Conservation (phyloP, 2,888 invertebrate species). For the Myathropa florea region DNA sequence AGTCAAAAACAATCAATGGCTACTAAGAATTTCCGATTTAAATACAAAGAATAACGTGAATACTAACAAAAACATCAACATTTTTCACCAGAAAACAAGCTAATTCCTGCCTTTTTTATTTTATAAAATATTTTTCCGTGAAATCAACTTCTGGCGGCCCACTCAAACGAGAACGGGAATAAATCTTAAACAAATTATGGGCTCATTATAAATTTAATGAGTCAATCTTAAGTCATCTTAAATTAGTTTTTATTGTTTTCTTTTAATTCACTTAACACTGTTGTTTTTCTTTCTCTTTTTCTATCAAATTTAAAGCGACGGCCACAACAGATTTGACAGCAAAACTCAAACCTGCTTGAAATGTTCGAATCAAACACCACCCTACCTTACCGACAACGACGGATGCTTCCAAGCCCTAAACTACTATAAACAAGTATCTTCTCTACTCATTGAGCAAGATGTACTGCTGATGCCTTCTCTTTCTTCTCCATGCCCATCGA, state of each 20-base stretch:
- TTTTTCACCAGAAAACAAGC: neutral
- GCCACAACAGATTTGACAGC: neutral
- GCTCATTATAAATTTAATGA: conserved; percentile 24
- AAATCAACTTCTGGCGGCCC: neutral
- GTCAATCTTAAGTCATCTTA: conserved; percentile 22
- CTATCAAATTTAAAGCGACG: conserved; percentile 11
- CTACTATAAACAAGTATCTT: neutral
- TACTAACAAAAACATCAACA: neutral
- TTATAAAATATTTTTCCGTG: neutral
- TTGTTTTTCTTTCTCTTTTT: neutral
- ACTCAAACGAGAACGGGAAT: neutral
- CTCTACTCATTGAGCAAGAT: conserved; percentile 8
- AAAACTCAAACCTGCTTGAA: neutral
- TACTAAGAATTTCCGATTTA: neutral
- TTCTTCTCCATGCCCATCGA: conserved; percentile 5
- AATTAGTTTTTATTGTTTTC: conserved; percentile 10
- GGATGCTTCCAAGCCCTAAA: neutral
- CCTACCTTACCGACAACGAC: conserved; percentile 36
- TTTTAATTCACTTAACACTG: conserved; percentile 12
- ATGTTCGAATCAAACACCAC: conserved; percentile 7
- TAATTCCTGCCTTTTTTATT: neutral
- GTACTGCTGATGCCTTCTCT: neutral
- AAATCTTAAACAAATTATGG: conserved; percentile 27
- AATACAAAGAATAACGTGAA: neutral
- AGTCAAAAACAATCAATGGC: neutral